phyloP scores from a whole-genome alignment of 2,888 invertebrate species.

The Tanytarsus gracilentus region DNA sequence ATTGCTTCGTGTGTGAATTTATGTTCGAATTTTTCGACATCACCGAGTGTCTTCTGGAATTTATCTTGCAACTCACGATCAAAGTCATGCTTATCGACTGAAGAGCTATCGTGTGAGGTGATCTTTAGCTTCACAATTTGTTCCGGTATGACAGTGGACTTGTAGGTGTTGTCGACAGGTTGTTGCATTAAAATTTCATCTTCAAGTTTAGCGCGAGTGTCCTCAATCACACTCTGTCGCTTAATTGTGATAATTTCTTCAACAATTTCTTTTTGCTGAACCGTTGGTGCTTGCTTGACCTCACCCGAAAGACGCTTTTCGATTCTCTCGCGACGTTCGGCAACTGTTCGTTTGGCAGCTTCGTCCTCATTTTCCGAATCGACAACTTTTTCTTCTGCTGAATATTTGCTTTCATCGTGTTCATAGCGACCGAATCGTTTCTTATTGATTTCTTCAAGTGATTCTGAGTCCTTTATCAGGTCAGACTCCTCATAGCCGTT shows the following conservation, averaged over 20 bases:
- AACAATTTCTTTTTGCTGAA: conserved; percentile 63
- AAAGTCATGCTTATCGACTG: conserved; percentile 41
- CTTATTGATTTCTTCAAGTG: conserved; percentile 39
- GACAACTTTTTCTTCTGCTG: conserved; percentile 67
- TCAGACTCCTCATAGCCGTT: conserved; percentile 53
- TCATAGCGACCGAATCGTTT: conserved; percentile 35
- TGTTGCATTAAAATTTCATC: conserved; percentile 44
- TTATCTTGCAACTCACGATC: conserved; percentile 42
- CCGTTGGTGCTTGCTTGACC: conserved; percentile 59
- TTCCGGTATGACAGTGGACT: conserved; percentile 40
- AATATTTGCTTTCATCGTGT: conserved; percentile 64
- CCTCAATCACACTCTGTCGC: conserved; percentile 51
- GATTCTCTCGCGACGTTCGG: conserved; percentile 67
- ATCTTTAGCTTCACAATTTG: conserved; percentile 43
- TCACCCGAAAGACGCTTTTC: conserved; percentile 62
- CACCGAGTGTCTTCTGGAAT: conserved; percentile 39
- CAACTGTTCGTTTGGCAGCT: conserved; percentile 58
- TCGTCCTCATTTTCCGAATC: conserved; percentile 48
- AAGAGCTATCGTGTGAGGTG: conserved; percentile 40
- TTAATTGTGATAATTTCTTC: conserved; percentile 63
- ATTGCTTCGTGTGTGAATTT: conserved; percentile 2
- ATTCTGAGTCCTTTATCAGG: conserved; percentile 57
- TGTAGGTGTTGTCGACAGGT: conserved; percentile 43
- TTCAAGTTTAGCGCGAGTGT: conserved; percentile 43
- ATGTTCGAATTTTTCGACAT: conserved; percentile 32